Base-by-base conservation (phyloP, 1,140 invertebrate genomes). In the Aphelenchoides besseyi region DNA sequence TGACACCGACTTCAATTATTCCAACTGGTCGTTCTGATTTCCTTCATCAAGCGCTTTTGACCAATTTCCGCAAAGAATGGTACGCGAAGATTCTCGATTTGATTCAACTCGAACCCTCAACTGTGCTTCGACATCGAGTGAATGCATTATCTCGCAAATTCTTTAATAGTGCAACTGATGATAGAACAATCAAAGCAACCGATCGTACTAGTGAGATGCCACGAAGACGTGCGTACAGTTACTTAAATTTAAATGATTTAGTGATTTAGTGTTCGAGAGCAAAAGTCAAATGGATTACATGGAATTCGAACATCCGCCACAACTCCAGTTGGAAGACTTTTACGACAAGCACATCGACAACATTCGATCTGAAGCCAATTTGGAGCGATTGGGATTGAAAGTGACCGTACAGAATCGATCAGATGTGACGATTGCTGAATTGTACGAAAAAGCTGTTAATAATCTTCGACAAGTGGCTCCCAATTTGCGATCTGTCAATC, bases 301-400 rank as follows among this genome's bases (percentile, higher is more conserved):
- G 55, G 55, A 59, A 28, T 18, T 48, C 41, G 12, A 28, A 33
- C 55, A 59, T 8, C 26, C 32, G 55, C 55, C 55, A 8, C 55
- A 59, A 59, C 55, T 59, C 18, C 26, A 59, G 23, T 23, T 59
- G 55, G 55, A 59, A 33, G 55, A 59, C 55, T 59, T 59, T 23
- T 59, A 8, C 18, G 55, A 59, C 55, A 28, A 28, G 26, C 55
- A 59, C 55, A 18, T 59, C 55, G 55, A 59, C 18, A 8, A 5
- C 5, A 59, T 59, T 59, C 55, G 18, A 28, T 5, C 18, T 28
- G 55, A 59, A 23, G 18, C 5, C 26, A 5, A 12, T 23, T 5
- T 59, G 5, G 55, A 59, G 18, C 5, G 55, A 59, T 8, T 59
- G 5, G 55, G 55, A 33, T 23, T 59, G 12, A 28, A 33, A 29